Percentiles rank a stretch among this genome's conserved stretches.
phyloP scores from a whole-genome alignment of 2,888 invertebrate genomes.

The Dasysyrphus tricinctus region DNA sequence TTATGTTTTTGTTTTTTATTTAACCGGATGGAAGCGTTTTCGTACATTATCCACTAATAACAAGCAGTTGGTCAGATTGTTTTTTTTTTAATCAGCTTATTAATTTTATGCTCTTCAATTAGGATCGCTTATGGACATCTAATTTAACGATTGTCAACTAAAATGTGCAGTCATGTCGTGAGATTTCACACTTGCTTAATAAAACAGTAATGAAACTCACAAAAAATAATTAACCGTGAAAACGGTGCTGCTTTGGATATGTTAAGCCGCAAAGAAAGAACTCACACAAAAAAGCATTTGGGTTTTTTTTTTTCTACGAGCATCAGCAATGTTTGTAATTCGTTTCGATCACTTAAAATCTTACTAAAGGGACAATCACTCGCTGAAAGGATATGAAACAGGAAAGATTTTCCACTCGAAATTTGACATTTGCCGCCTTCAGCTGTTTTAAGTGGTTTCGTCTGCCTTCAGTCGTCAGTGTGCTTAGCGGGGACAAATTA shows the following conservation, averaged over 20 bases:
- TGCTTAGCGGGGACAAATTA: constrained; percentile 35
- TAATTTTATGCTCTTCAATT: constrained; percentile 67
- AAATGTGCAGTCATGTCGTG: constrained; percentile 7
- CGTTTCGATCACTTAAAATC: constrained; percentile 54
- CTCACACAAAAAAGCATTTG: constrained; percentile 39
- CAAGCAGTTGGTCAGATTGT: no score
- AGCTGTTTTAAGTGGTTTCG: constrained; percentile 64
- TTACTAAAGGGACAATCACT: constrained; percentile 4
- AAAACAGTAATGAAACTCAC: constrained; percentile 55
- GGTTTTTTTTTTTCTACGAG: constrained; percentile 52
- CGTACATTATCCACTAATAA: no score
- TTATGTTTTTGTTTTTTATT: no score
- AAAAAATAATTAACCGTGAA: constrained; percentile 59
- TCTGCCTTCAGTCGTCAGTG: background rate
- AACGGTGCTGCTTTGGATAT: constrained; percentile 26
- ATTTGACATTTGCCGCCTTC: constrained; percentile 61
- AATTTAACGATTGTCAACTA: constrained; percentile 62
- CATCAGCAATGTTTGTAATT: constrained; percentile 57
- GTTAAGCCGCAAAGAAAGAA: constrained; percentile 12
- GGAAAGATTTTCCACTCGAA: constrained; percentile 48
- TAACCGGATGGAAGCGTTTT: no score
- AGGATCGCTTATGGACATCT: constrained; percentile 57
- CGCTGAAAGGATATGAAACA: constrained; percentile 43
- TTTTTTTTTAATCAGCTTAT: constrained; percentile 24
- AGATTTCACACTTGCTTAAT: constrained; percentile 59